These are phyloP conservation scores for Reinhardtius hippoglossoides DNA, from an alignment of 2,113 vertebrate species.

Conservation along the genomic window DNA sequence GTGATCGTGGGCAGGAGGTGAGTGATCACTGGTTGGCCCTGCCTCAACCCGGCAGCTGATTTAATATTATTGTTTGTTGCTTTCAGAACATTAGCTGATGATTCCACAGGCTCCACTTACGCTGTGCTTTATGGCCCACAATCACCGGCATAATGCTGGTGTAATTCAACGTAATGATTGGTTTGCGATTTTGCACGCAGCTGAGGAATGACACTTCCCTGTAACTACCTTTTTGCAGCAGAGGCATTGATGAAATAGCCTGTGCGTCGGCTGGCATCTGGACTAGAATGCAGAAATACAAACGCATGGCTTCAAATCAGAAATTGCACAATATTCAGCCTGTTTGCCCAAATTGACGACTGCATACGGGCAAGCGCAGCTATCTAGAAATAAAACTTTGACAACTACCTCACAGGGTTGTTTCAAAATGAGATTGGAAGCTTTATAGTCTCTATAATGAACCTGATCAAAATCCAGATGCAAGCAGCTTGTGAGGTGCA, in stretches of 20 bases:
- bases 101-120: constrained; percentile 60
- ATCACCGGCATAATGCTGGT: constrained; percentile 58
- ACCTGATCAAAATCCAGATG: constrained; percentile 22
- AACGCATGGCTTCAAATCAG: not conserved
- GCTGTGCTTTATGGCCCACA: constrained; percentile 57
- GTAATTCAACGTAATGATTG: constrained; percentile 60
- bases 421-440: constrained; percentile 3
- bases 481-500: not conserved
- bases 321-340: not conserved
- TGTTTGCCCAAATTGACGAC: not conserved
- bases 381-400: constrained; percentile 1
- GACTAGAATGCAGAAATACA: not conserved
- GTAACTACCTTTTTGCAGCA: constrained; percentile 10
- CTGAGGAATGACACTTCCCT: constrained; percentile 16
- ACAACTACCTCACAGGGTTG: not conserved
- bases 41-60: constrained; percentile 42
- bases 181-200: constrained; percentile 34
- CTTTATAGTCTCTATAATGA: constrained; percentile 6
- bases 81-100: constrained; percentile 70
- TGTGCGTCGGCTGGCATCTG: not conserved
- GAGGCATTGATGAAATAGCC: constrained; percentile 10
- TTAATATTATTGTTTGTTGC: constrained; percentile 60
- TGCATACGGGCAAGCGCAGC: not conserved
- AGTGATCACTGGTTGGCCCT: constrained; percentile 18
- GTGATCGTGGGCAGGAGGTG: not conserved